phyloP scores from a whole-genome alignment of 2,888 invertebrate species.

The Bruchidius siliquastri region DNA sequence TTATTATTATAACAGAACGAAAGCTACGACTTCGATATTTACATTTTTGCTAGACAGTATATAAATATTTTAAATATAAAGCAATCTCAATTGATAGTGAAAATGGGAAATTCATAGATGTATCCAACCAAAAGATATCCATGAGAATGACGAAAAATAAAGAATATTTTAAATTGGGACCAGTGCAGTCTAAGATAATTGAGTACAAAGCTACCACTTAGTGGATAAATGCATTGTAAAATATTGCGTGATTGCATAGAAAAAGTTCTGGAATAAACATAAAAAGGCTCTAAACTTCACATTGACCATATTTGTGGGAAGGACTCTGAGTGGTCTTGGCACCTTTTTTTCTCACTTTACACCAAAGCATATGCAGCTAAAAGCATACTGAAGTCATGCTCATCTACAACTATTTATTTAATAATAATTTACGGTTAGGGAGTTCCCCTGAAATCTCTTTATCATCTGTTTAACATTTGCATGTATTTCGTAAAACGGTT shows the following conservation, averaged over 20 bases:
- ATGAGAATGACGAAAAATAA: too few relatives aligned
- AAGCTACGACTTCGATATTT: too few relatives aligned
- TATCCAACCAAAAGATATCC: too few relatives aligned
- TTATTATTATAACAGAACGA: too few relatives aligned
- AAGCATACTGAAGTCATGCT: slow-evolving; percentile 4
- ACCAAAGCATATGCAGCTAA: slow-evolving; percentile 1
- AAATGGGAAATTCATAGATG: too few relatives aligned
- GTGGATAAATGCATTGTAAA: too few relatives aligned
- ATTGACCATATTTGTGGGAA: not conserved
- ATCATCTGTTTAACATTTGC: not conserved
- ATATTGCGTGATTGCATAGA: not conserved
- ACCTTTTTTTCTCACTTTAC: slow-evolving; percentile 8
- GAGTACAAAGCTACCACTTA: too few relatives aligned
- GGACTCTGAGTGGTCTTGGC: slow-evolving; percentile 17
- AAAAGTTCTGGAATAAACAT: not conserved
- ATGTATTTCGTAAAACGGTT: not conserved
- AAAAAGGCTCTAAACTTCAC: not conserved
- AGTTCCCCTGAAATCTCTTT: not conserved
- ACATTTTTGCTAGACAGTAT: too few relatives aligned
- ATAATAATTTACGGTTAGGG: not conserved
- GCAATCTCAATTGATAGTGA: too few relatives aligned
- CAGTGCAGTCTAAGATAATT: too few relatives aligned
- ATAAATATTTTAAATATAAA: too few relatives aligned
- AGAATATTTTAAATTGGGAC: too few relatives aligned
- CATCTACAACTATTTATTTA: not conserved